Conservation (phyloP, 2,888 invertebrate genomes). For the Drosophila peninsularis region DNA sequence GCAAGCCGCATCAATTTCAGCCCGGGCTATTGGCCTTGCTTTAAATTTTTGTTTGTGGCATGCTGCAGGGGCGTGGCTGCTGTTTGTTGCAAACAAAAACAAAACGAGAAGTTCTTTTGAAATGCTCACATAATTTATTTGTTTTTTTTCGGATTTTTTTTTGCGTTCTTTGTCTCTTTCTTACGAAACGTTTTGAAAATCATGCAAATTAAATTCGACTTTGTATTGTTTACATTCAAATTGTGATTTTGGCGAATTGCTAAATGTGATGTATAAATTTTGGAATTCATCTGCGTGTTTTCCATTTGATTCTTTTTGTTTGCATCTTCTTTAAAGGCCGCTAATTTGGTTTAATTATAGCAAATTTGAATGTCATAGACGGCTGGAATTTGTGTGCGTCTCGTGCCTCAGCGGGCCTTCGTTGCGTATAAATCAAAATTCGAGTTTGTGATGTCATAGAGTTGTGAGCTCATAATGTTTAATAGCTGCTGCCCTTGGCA, state of each 20-base stretch:
- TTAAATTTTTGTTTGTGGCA: constrained; percentile 33
- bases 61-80: too few species aligned
- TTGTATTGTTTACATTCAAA: constrained; percentile 58
- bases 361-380: constrained; percentile 65
- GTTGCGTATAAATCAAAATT: constrained; percentile 50
- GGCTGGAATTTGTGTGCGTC: constrained; percentile 25
- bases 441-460: constrained; percentile 66
- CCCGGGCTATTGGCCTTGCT: constrained; percentile 65
- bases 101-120: constrained; percentile 69
- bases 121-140: constrained; percentile 75
- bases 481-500: constrained; percentile 31
- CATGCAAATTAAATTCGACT: constrained; percentile 71
- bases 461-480: constrained; percentile 48
- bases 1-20: constrained; percentile 68
- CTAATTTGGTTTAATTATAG: constrained; percentile 75
- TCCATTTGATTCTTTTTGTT: not conserved
- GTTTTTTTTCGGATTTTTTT: constrained; percentile 18
- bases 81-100: too few species aligned
- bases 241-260: constrained; percentile 35
- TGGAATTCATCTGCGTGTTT: constrained; percentile 34
- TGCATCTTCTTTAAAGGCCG: constrained; percentile 42
- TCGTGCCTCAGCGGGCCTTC: not conserved
- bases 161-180: constrained; percentile 48
- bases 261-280: constrained; percentile 38
- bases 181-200: constrained; percentile 67